These are phyloP conservation scores for Perdix hodgsoniae DNA, from an alignment of 2,797 vertebrate genomes.

Conservation along the genomic window DNA sequence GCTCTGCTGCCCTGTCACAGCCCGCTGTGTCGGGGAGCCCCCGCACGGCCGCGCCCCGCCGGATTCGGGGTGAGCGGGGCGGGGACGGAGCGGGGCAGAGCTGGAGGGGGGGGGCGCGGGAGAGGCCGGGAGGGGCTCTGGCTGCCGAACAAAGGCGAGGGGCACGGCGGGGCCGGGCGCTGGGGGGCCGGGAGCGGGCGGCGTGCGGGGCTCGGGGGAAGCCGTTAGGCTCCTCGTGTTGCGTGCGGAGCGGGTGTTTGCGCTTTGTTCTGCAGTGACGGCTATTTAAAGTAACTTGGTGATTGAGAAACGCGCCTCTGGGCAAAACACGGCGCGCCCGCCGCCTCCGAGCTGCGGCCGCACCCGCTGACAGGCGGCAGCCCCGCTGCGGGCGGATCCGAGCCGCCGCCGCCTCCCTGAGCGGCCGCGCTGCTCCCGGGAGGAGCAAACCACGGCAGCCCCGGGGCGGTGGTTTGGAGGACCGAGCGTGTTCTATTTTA, in stretches of 20 bases:
- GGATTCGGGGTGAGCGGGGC: background rate
- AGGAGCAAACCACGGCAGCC: too few species aligned
- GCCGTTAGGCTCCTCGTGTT: accelerated
- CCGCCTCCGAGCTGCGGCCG: background rate
- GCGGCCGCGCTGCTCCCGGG: too few species aligned
- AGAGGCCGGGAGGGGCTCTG: background rate
- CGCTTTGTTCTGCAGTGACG: background rate
- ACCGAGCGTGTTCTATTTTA: background rate
- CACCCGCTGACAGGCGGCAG: background rate
- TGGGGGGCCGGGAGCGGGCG: background rate
- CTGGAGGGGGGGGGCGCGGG: background rate
- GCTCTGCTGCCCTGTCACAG: background rate
- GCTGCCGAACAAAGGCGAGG: constrained; percentile 29
- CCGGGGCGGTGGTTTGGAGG: background rate
- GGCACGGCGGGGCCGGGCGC: too few species aligned
- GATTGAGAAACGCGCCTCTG: background rate
- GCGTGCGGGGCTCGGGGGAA: too few species aligned
- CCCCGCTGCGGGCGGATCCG: background rate
- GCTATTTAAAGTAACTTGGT: background rate
- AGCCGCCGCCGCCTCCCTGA: too few species aligned
- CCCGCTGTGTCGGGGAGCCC: background rate
- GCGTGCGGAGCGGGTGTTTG: accelerated
- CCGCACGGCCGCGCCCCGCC: background rate
- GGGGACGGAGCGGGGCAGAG: background rate
- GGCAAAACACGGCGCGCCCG: background rate